Evolutionary conservation across 2,888 invertebrate genomes (phyloP).

Genomic region (Protodeltote pygarga): DNA sequence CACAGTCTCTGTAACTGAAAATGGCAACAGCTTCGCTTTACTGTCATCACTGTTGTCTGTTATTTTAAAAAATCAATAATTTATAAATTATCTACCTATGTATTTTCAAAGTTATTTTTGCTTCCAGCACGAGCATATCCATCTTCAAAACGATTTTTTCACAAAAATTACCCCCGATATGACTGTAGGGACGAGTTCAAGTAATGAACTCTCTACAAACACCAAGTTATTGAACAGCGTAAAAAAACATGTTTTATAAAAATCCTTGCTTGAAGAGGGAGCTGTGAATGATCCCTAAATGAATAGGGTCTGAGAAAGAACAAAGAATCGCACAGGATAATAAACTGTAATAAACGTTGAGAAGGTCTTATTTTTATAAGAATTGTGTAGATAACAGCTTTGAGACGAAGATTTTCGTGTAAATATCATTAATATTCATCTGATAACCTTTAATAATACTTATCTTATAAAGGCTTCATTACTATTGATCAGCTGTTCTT

Average conservation of each 20-base stretch:
- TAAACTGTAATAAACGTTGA: slow-evolving; percentile 64
- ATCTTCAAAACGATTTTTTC: too few relatives aligned
- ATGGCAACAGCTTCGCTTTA: too few relatives aligned
- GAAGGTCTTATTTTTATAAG: slow-evolving; percentile 61
- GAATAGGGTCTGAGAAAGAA: slow-evolving; percentile 56
- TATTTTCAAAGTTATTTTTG: too few relatives aligned
- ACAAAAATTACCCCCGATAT: too few relatives aligned
- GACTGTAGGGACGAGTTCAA: background rate
- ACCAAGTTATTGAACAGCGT: slow-evolving; percentile 13
- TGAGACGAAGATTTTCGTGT: slow-evolving; percentile 14
- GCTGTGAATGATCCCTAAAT: slow-evolving; percentile 50
- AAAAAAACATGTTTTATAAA: slow-evolving; percentile 45
- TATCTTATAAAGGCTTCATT: background rate
- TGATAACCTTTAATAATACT: background rate
- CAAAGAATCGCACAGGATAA: slow-evolving; percentile 56
- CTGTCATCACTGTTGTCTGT: too few relatives aligned
- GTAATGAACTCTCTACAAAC: slow-evolving; percentile 15
- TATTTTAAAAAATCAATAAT: too few relatives aligned
- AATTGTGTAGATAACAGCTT: slow-evolving; percentile 55
- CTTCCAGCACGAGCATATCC: too few relatives aligned
- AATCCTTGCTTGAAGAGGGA: slow-evolving; percentile 45
- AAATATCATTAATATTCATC: slow-evolving; percentile 1
- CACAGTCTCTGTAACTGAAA: too few relatives aligned
- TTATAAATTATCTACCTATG: too few relatives aligned
- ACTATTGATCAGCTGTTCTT: background rate